These are phyloP conservation scores for Pelecanus crispus DNA, from an alignment of 2,113 vertebrate species.

Conservation along the genomic window DNA sequence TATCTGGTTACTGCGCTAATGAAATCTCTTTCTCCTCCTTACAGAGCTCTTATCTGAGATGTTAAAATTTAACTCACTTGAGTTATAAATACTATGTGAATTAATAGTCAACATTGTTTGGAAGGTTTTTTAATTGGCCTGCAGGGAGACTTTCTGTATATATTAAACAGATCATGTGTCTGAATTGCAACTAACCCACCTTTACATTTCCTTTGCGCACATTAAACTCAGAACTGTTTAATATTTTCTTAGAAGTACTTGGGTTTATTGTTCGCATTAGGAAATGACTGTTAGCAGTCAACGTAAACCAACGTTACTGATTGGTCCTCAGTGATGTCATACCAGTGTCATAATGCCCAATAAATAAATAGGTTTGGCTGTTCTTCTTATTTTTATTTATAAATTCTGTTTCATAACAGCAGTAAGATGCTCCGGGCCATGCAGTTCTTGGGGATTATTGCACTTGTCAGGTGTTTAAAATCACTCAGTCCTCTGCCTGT, in stretches of 20 bases:
- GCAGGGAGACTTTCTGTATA: constrained; percentile 68
- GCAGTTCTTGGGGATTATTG: constrained; percentile 75
- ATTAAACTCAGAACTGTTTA: constrained; percentile 47
- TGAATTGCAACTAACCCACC: constrained; percentile 61
- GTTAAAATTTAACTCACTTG: constrained; percentile 62
- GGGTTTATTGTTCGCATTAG: constrained; percentile 45
- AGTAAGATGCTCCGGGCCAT: constrained; percentile 73
- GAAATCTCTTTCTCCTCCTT: constrained; percentile 25
- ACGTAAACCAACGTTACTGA: constrained; percentile 40
- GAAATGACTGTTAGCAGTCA: constrained; percentile 46
- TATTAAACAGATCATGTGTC: constrained; percentile 68
- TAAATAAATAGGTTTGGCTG: constrained; percentile 66
- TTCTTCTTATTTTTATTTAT: constrained; percentile 80
- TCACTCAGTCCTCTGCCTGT: constrained; percentile 62
- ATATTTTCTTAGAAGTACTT: constrained; percentile 50
- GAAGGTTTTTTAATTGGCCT: constrained; percentile 73
- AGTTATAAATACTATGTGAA: constrained; percentile 66
- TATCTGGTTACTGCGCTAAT: constrained; percentile 53
- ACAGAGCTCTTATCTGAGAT: constrained; percentile 46
- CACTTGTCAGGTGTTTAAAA: constrained; percentile 76
- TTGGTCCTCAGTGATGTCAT: constrained; percentile 63
- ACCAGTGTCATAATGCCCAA: constrained; percentile 39
- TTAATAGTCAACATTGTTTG: constrained; percentile 70
- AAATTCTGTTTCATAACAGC: constrained; percentile 79
- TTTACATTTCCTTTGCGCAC: constrained; percentile 59